A percentile compares a stretch with the other conserved stretches of the same genome.
phyloP scores from a whole-genome alignment of 2,113 vertebrate genomes.

The Tricholaema leucomelas region DNA sequence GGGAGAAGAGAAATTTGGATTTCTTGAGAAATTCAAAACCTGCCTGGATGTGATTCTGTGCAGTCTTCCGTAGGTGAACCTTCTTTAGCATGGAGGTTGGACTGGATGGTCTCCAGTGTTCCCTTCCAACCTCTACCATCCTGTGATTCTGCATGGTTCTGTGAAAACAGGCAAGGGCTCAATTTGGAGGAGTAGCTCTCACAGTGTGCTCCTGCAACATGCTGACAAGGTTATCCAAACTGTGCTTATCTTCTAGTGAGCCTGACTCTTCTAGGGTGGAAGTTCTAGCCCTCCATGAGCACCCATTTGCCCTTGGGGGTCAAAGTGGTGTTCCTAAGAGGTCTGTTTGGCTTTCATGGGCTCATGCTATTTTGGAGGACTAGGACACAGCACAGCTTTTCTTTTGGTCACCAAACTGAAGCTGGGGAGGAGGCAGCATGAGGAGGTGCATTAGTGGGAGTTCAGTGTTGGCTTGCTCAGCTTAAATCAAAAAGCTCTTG shows the following conservation, averaged over 20 bases:
- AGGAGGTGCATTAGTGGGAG: too few relatives aligned
- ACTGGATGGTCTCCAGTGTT: not conserved
- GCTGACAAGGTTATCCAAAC: not conserved
- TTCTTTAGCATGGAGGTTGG: not conserved
- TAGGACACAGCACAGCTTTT: not conserved
- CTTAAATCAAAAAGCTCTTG: not conserved
- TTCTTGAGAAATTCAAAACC: not conserved
- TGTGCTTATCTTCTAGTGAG: not conserved
- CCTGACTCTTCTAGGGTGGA: not conserved
- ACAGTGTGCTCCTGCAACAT: fast-evolving
- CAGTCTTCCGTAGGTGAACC: not conserved
- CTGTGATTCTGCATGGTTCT: not conserved
- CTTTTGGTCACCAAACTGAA: not conserved
- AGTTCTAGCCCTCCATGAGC: not conserved
- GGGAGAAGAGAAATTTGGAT: too few relatives aligned
- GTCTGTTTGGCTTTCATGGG: not conserved
- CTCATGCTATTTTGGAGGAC: not conserved
- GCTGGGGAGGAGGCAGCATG: not conserved
- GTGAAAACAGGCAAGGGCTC: not conserved
- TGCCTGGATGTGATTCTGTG: not conserved
- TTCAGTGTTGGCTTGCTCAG: not conserved
- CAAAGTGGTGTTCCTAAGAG: not conserved
- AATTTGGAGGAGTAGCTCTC: not conserved
- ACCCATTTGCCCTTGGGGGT: not conserved
- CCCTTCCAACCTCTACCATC: not conserved